Evolutionary conservation across 2,797 vertebrate species (phyloP), one percentile per base, ranked within the genome.

Genomic region (Lacerta bilineata): DNA sequence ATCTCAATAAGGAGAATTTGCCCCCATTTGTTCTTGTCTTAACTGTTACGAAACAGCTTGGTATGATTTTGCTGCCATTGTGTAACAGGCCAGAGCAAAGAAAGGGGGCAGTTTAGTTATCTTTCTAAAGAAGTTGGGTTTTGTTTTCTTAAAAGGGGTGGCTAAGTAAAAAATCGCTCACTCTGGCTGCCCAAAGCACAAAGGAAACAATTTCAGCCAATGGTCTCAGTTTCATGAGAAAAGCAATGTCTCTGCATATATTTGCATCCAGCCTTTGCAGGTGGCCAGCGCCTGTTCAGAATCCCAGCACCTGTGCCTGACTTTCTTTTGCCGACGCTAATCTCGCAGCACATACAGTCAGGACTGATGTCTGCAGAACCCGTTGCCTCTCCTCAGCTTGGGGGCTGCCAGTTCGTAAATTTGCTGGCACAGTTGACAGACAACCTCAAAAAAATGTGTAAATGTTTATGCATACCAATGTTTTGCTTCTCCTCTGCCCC

Each of bases 201-300:
- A 81, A 69, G 74, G 80, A 83, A 77, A 59, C 87, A 39, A 81
- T 77, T 89, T 76, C 43, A 59, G 33, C 78, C 84, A 89, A 50
- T 76, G 18, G 29, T 83, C 59, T 87, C 71, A 76, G 76, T 82
- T 86, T 85, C 41, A 69, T 61, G 33, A 25, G 25, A 81, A 72
- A 46, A 82, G 59, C 81, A 80, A 36, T 88, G 36, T 2, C 69
- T 71, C 13, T 46, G 69, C 59, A 80, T 80, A 68, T 59, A 69
- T 90, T 87, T 90, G 69, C 72, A 81, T 80, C 66, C 33, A 69
- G 46, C 74, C 55, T 69, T 80, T 76, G 59, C 82, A 85, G 78
- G 39, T 85, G 79, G 82, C 61, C 76, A 80, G 59, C 55, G 43
- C 15, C 64, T 88, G 29, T 59, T 71, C 69, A 75, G 36, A 76